These are phyloP conservation scores for Antheraea mylitta DNA, from an alignment of 1,140 invertebrate species.

Conservation along the genomic window DNA sequence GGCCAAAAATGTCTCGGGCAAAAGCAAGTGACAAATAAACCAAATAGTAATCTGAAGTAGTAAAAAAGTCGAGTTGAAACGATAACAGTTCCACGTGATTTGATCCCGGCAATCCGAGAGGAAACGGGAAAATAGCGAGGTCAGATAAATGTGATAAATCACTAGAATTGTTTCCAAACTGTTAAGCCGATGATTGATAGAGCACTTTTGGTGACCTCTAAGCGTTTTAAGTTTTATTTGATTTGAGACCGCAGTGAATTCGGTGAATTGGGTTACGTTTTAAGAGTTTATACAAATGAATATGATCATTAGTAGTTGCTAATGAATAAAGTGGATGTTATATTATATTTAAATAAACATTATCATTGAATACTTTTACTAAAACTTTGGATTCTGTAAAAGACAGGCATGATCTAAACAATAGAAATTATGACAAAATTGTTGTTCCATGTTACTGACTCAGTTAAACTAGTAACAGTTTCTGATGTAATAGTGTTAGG, in stretches of 20 bases:
- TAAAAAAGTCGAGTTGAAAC: not conserved
- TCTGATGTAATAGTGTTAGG: too few species aligned
- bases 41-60: not conserved
- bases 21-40: not conserved
- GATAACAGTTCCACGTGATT: not conserved
- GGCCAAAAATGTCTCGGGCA: too few species aligned
- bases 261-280: not conserved
- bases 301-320: not conserved
- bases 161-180: not conserved
- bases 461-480: too few species aligned
- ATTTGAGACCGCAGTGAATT: not conserved
- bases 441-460: too few species aligned
- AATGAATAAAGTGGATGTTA: not conserved
- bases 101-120: not conserved
- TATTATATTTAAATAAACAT: too few species aligned
- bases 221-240: not conserved
- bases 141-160: slow-evolving; percentile 4
- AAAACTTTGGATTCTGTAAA: too few species aligned
- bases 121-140: not conserved
- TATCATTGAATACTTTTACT: too few species aligned
- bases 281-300: not conserved
- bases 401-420: too few species aligned
- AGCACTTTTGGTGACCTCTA: not conserved
- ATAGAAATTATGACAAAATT: too few species aligned
- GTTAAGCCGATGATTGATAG: slow-evolving; percentile 2